Evolutionary conservation across 1,140 invertebrate species (phyloP).

Genomic region (Streblospio benedicti): DNA sequence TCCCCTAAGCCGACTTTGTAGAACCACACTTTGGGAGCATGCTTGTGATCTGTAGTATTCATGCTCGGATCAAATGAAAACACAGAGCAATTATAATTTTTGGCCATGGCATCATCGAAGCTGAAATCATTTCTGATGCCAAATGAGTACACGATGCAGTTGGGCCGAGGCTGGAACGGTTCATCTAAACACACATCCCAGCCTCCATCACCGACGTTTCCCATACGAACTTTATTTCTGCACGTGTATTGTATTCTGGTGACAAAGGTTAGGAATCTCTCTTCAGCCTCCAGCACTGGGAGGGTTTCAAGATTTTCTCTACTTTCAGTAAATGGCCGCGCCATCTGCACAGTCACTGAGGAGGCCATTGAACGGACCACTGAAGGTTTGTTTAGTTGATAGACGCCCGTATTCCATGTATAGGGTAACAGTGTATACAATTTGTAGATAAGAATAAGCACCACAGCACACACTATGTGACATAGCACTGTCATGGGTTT

Average conservation of each 20-base stretch:
- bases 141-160: slow-evolving; percentile 13
- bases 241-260: slow-evolving; percentile 2
- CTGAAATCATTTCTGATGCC: slow-evolving; percentile 13
- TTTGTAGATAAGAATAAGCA: too few relatives aligned
- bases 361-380: too few relatives aligned
- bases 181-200: slow-evolving; percentile 11
- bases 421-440: too few relatives aligned
- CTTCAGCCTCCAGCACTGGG: too few relatives aligned
- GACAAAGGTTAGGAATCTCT: slow-evolving; percentile 3
- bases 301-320: too few relatives aligned
- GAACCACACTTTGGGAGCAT: slow-evolving; percentile 6
- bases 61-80: slow-evolving; percentile 15
- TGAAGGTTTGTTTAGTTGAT: too few relatives aligned
- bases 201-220: slow-evolving; percentile 13
- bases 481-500: too few relatives aligned
- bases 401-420: too few relatives aligned
- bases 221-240: neutral
- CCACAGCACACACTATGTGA: too few relatives aligned
- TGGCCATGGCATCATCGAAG: slow-evolving; percentile 12
- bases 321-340: too few relatives aligned
- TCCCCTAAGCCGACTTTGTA: slow-evolving; percentile 12
- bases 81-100: neutral
- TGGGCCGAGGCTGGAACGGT: neutral
- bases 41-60: slow-evolving; percentile 7
- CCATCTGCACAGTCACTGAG: too few relatives aligned